Base-by-base conservation (phyloP, 2,888 invertebrate genomes). In the Chrysomela aeneicollis region DNA sequence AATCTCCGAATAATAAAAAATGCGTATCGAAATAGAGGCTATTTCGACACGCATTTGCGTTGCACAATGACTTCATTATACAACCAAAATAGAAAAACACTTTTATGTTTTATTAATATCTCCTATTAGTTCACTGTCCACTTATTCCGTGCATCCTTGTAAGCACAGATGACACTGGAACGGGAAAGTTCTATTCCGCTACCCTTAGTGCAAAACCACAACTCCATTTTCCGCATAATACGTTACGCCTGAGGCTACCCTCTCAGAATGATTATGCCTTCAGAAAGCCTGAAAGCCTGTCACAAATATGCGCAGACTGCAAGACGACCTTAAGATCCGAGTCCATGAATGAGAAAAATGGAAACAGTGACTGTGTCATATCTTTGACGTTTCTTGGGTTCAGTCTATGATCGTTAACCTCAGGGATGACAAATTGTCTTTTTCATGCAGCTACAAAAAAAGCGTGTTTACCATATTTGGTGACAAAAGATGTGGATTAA, bases 191-290 rank as follows among this genome's bases (percentile, higher is more conserved):
- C 18, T 57, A 46, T 57, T 22, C 57, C 42, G 42, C 42, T 42
- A 15, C 42, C 42, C 42, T 15, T 12, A 15, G 42, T 18, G 22
- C 57, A 17, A 42, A 37, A 57, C 22, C 57, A 46, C 47, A 30
- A 26, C 42, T 26, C 26, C 67, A 72, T 72, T 70, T 69, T 67
- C 65, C 64, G 51, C 71, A 68, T 73, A 73, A 73, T 69, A 66
- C 67, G 69, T 73, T 70, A 66, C 52, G 71, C 74, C 72, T 30
- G 60, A 54, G 73, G 74, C 66, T 68, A 72, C 42, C 9, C 57
- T 15, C 57, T 47, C 22, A 46, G 26, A 26, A 21, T 26, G 46
- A 57, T 57, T 26, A 26, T 65, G 65, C 64, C 60, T 52, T 70
- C 57, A 47, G 66, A 61, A 68, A 59, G 61, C 65, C 68, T 71